These are phyloP conservation scores for Drosophila cardini DNA, from an alignment of 1,140 invertebrate species.

Conservation along the genomic window DNA sequence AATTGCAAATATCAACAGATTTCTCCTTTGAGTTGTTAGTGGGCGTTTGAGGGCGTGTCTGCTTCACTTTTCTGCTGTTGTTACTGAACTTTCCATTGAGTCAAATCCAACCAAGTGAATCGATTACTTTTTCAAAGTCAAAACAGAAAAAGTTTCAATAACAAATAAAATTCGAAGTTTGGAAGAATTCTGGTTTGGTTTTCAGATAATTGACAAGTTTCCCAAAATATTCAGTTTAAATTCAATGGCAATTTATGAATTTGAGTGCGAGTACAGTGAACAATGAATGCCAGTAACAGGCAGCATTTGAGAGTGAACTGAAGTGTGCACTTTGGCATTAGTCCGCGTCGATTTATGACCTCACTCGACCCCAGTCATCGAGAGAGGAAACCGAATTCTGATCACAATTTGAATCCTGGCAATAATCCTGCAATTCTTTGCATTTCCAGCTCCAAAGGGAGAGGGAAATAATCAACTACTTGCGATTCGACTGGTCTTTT, in stretches of 20 bases:
- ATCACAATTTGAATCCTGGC: slow-evolving; percentile 6
- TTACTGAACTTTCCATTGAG: slow-evolving; percentile 27
- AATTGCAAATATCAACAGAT: slow-evolving; percentile 5
- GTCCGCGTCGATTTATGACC: slow-evolving; percentile 68
- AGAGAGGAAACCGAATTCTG: background rate
- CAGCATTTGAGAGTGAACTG: slow-evolving; percentile 30
- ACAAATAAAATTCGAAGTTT: slow-evolving; percentile 10
- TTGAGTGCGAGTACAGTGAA: slow-evolving; percentile 25
- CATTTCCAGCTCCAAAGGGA: slow-evolving; percentile 19
- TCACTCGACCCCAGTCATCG: slow-evolving; percentile 50
- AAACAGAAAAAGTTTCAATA: slow-evolving; percentile 33
- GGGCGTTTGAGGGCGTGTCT: slow-evolving; percentile 28
- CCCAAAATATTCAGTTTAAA: slow-evolving; percentile 18
- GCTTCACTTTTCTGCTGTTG: slow-evolving; percentile 25
- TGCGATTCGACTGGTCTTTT: slow-evolving; percentile 16
- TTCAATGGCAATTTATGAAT: slow-evolving; percentile 49
- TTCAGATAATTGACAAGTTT: slow-evolving; percentile 25
- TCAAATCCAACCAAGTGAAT: slow-evolving; percentile 19
- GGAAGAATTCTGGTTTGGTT: slow-evolving; percentile 28
- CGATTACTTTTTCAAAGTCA: slow-evolving; percentile 46
- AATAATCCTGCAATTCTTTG: slow-evolving; percentile 54
- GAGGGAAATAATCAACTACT: background rate
- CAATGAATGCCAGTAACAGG: slow-evolving; percentile 67
- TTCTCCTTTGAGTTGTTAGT: slow-evolving; percentile 30
- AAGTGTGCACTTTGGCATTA: slow-evolving; percentile 68